Base-by-base conservation (phyloP, 2,113 vertebrate genomes). In the Eleginops maclovinus region DNA sequence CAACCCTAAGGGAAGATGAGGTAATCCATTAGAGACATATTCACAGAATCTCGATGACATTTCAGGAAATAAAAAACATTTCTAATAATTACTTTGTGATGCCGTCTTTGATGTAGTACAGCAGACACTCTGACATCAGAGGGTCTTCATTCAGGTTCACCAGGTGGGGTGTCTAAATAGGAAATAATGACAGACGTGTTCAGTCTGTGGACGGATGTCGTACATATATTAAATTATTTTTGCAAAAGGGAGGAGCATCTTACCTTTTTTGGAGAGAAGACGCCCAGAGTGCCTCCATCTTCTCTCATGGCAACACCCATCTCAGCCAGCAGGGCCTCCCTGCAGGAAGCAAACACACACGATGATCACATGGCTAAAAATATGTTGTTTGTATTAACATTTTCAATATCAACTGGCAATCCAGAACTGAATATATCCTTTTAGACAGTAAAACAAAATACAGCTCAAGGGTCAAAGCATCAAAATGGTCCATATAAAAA, bases 191-290 rank as follows among this genome's bases (percentile, higher is more conserved):
- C 2, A 19, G n/a, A 28, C 22, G 26, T 43, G 40, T 21, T 55
- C 3, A 51, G 9, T 41, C 16, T 69, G 59, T 21, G 17, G 15
- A 55, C 13, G 65, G 13, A 54, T 41, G 8, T 4, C 28, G 13
- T 24, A 16, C 24, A 21, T 19, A 13, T 3, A n/a, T 50, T 3
- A 44, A 19, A 54, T 4, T 43, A 15, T 2, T 28, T n/a, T 4
- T 7, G 14, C 16, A 36, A 47, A 43, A 26, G 3, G 10, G 44
- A 51, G 0, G 1, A 63, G 21, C 40, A 16, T 59, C 90, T 80
- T 92, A 98, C 97, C 96, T 99, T 99, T 92, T 99, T 99, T 11
- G 98, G 98, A 44, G 98, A 99, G 91, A 99, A 99, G 44, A 99
- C 97, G 0, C 98, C 98, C 67, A 99, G 89, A 4, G 98, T 99